phyloP scores from a whole-genome alignment of 2,888 invertebrate genomes.

The Cantharis rustica region DNA sequence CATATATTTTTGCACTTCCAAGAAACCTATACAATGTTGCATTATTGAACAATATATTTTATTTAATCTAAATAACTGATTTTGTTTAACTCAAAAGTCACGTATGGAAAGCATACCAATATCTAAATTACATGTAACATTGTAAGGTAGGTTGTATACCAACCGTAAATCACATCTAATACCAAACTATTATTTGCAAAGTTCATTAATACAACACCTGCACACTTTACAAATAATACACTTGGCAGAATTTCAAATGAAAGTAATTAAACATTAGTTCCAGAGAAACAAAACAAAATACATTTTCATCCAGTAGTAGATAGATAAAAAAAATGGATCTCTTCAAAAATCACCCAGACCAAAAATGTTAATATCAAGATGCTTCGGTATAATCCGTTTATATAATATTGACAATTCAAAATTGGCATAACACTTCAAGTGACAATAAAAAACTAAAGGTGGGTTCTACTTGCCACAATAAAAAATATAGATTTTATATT shows the following conservation, averaged over 20 bases:
- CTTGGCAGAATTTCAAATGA: too few species aligned
- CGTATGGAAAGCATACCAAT: constrained; percentile 7
- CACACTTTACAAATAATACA: not conserved
- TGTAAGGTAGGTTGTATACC: not conserved
- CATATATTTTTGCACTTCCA: not conserved
- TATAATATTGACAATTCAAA: not conserved
- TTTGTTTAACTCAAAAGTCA: constrained; percentile 9
- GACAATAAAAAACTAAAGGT: not conserved
- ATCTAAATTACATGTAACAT: not conserved
- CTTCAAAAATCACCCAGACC: too few species aligned
- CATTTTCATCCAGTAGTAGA: too few species aligned
- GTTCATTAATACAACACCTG: not conserved
- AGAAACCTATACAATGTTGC: not conserved
- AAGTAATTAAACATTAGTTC: too few species aligned
- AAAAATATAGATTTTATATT: not conserved
- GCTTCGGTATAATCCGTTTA: too few species aligned
- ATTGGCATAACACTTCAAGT: not conserved
- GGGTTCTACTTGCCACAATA: not conserved
- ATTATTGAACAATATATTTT: not conserved
- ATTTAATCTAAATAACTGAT: constrained; percentile 17
- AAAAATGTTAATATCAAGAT: too few species aligned
- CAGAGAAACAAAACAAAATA: too few species aligned
- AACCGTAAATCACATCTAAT: not conserved
- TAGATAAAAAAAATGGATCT: too few species aligned
- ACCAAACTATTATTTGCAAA: not conserved